phyloP scores from a whole-genome alignment of 30 jellyfish, hydroid and myxozoan genomes.

The Clytia hemisphaerica region DNA sequence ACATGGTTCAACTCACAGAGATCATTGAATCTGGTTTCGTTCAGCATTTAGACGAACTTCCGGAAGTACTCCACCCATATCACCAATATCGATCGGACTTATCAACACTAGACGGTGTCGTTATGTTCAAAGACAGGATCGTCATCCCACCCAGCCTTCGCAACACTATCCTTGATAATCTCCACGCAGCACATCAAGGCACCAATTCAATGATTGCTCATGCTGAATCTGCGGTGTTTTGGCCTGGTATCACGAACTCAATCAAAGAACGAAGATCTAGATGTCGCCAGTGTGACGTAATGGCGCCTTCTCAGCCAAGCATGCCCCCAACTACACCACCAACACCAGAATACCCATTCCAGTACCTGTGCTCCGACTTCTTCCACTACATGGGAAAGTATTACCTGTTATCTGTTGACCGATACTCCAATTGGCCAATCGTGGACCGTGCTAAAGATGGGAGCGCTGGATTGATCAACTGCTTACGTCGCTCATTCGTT shows the following conservation, averaged over 20 bases:
- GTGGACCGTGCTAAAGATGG: too few relatives aligned
- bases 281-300: too few relatives aligned
- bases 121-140: not conserved
- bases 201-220: not conserved
- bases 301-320: not conserved
- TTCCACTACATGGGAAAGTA: not conserved
- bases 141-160: not conserved
- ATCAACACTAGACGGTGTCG: conserved; percentile 8
- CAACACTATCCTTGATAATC: not conserved
- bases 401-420: not conserved
- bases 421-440: too few relatives aligned
- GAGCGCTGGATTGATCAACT: not conserved
- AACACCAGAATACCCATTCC: not conserved
- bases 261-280: too few relatives aligned
- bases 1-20: not conserved
- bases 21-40: conserved; percentile 9
- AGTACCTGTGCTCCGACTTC: not conserved
- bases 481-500: not conserved
- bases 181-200: conserved; percentile 10
- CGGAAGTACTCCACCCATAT: not conserved
- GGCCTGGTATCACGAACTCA: not conserved
- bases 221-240: not conserved
- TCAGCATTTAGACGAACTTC: too few relatives aligned
- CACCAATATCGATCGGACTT: too few relatives aligned
- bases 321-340: not conserved